Evolutionary conservation across 2,888 invertebrate genomes (phyloP).

Genomic region (Mactromeris polynyma): DNA sequence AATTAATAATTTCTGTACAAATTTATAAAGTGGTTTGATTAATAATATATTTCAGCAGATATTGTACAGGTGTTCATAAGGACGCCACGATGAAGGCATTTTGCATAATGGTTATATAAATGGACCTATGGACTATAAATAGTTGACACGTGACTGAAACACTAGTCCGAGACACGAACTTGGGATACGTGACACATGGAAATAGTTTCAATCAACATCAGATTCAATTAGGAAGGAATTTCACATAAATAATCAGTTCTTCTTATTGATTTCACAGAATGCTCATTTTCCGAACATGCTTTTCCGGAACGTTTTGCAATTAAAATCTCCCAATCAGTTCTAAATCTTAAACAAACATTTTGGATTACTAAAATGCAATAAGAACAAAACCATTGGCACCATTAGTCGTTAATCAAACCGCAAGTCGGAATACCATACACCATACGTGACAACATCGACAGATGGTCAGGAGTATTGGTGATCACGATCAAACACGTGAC

Average conservation of each 20-base stretch:
- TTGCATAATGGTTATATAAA: not conserved
- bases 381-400: not conserved
- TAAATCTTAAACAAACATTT: not conserved
- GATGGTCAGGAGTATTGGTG: not conserved
- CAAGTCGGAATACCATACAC: not conserved
- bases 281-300: not conserved
- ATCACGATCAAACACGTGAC: not conserved
- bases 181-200: not conserved
- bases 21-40: no score
- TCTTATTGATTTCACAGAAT: no score
- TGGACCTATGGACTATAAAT: not conserved
- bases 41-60: no score
- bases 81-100: not conserved
- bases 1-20: no score
- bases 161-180: not conserved
- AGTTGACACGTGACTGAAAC: not conserved
- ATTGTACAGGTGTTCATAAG: not conserved
- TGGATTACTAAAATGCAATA: not conserved
- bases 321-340: not conserved
- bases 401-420: not conserved
- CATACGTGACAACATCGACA: not conserved
- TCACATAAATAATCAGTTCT: no score
- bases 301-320: not conserved
- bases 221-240: no score
- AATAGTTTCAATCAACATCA: no score